Evolutionary conservation across 1,140 invertebrate genomes (phyloP).

Genomic region (Nasonia vitripennis): DNA sequence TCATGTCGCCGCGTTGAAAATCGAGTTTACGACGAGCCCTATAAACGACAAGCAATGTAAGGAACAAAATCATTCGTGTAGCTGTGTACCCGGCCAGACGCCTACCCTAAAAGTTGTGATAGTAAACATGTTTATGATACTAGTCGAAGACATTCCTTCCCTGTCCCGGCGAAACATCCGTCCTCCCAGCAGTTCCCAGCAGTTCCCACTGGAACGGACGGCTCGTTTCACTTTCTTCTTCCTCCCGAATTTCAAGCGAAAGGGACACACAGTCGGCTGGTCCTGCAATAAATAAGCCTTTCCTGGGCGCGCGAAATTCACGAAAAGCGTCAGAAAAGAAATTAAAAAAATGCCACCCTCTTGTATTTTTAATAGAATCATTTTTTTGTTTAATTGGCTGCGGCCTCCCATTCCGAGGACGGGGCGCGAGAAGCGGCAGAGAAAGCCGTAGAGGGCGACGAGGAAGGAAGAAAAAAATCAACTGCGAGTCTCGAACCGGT

Average conservation of each 20-base stretch:
- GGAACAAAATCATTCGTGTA: not conserved
- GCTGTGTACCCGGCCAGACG: no score
- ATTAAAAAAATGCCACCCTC: conserved; percentile 7
- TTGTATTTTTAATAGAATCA: conserved; percentile 38
- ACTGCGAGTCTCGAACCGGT: not conserved
- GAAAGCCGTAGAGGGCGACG: not conserved
- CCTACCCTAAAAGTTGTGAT: not conserved
- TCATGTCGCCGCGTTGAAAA: not conserved
- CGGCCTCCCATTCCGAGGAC: not conserved
- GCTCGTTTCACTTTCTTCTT: not conserved
- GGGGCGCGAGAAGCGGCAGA: not conserved
- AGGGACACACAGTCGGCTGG: not conserved
- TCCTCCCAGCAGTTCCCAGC: no score
- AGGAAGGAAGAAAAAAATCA: conserved; percentile 3
- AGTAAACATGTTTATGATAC: conserved; percentile 4
- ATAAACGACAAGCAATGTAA: not conserved
- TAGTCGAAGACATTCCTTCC: not conserved
- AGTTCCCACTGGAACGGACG: not conserved
- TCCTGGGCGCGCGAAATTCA: not conserved
- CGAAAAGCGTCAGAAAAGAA: not conserved
- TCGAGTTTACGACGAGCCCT: not conserved
- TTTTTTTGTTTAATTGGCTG: conserved; percentile 42
- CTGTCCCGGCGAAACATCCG: not conserved
- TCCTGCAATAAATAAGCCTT: conserved; percentile 9
- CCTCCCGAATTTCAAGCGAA: not conserved